phyloP scores from a whole-genome alignment of 1,140 invertebrate genomes.

The Sycobia sp. region DNA sequence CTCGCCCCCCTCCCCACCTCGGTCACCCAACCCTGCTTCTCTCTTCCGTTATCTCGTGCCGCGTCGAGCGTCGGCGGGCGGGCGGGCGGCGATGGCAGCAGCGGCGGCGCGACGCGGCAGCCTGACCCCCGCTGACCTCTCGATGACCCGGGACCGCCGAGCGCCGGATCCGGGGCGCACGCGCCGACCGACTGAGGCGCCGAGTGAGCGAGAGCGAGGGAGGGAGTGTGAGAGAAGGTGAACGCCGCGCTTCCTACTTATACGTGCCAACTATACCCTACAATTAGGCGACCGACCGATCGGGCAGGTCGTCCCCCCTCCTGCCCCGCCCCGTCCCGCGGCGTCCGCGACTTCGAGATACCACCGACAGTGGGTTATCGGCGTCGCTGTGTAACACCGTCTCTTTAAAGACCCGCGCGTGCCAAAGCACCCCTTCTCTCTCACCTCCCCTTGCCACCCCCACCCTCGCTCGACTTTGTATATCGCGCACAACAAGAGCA shows the following conservation, averaged over 20 bases:
- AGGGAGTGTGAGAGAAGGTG: no score
- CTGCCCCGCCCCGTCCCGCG: not conserved
- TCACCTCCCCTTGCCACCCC: no score
- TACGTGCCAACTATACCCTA: constrained; percentile 29
- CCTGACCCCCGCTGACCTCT: constrained; percentile 31
- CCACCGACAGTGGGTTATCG: not conserved
- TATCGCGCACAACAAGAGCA: constrained; percentile 16
- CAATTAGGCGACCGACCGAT: constrained; percentile 22
- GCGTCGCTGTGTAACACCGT: no score
- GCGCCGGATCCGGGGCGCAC: constrained; percentile 1
- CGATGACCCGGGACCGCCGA: constrained; percentile 21
- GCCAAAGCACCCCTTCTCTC: no score
- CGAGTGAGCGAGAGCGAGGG: no score
- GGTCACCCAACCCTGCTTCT: not conserved
- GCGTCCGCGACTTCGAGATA: not conserved
- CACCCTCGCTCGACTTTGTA: constrained; percentile 1
- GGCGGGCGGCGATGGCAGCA: not conserved
- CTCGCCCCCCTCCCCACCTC: not conserved
- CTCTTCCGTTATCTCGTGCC: constrained; percentile 21
- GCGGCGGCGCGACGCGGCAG: not conserved
- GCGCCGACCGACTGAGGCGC: not conserved
- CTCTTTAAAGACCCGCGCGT: not conserved
- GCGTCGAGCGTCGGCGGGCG: not conserved
- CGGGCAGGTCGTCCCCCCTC: not conserved
- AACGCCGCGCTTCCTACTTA: constrained; percentile 5